Evolutionary conservation across 2,888 invertebrate species (phyloP), one percentile per base, ranked within the genome.

Genomic region (Baccha elongata): DNA sequence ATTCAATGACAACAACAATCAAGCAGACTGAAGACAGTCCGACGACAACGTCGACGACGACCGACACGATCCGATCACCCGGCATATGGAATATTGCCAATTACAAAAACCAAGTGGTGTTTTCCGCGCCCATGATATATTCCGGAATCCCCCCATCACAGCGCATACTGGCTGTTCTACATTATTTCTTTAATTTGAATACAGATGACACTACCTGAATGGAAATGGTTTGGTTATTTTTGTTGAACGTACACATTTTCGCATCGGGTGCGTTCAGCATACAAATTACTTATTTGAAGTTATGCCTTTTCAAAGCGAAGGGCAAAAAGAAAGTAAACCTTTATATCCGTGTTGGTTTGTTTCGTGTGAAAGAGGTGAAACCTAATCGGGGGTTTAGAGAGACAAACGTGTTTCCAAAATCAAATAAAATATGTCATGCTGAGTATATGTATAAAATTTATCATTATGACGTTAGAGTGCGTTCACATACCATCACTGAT

Each of bases 11-110:
- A 21, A 62, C 75, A 40, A 55, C 71, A 42, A 48, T 15, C 13
- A 48, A 32, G 17, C 53, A 42, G 13, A 37, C 32, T 13, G 37
- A 55, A 55, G 58, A 58, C 17, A 17, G 17, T 44, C 53, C 50
- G 7, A 35, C 42, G 26, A 42, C 17, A 15, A 35, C 42, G 23
- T 55, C 40, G 35, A 67, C 32, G 48, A 72, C 65, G 52, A 37
- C 58, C 65, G 52, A 37, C 58, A 58, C 58, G 40, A 40, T 35
- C 23, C 26, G 17, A n/a, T 23, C 68, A 72, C 75, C n/a, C 75
- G 76, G 81, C 81, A 72, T 72, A 55, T 81, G 40, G 53, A 72
- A 75, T n/a, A n/a, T 67, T 81, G 81, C 71, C 81, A 81, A 75
- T 75, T 72, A 76, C 32, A 52, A 32, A 21, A 55, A 23, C 32